Evolutionary conservation across 2,113 vertebrate genomes (phyloP).

Genomic region (Oreochromis aureus): DNA sequence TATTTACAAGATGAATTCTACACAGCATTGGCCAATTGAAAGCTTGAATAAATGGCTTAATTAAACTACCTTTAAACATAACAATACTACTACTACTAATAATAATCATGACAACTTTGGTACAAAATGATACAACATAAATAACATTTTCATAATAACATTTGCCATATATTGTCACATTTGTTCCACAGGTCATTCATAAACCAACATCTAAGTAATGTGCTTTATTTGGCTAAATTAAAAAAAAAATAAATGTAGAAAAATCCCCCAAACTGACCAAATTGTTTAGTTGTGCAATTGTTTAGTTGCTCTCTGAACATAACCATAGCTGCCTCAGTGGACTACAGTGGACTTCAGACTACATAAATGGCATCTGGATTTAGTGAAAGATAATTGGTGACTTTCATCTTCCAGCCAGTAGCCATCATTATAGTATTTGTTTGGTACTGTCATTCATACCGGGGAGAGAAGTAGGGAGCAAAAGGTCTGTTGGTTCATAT

Average conservation of each 20-base stretch:
- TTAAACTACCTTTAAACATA: not conserved
- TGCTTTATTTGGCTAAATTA: not conserved
- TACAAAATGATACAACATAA: not conserved
- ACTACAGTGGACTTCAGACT: too few species aligned
- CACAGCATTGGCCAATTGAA: not conserved
- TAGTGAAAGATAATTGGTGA: not conserved
- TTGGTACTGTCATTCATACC: not conserved
- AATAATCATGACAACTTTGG: not conserved
- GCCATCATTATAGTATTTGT: not conserved
- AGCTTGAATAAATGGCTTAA: not conserved
- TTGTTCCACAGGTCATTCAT: not conserved
- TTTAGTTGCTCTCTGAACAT: not conserved
- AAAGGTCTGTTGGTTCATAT: not conserved
- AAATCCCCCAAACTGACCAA: not conserved
- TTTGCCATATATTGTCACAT: not conserved
- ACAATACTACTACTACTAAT: not conserved
- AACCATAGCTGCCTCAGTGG: not conserved
- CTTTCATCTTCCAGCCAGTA: conserved; percentile 19
- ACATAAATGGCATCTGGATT: not conserved
- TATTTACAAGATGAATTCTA: not conserved
- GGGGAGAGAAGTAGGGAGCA: not conserved
- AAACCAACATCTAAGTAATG: not conserved
- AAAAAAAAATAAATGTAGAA: not conserved
- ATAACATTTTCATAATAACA: not conserved
- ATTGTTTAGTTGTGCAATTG: not conserved